phyloP scores from a whole-genome alignment of 2,797 vertebrate genomes.

The Allobates femoralis region DNA sequence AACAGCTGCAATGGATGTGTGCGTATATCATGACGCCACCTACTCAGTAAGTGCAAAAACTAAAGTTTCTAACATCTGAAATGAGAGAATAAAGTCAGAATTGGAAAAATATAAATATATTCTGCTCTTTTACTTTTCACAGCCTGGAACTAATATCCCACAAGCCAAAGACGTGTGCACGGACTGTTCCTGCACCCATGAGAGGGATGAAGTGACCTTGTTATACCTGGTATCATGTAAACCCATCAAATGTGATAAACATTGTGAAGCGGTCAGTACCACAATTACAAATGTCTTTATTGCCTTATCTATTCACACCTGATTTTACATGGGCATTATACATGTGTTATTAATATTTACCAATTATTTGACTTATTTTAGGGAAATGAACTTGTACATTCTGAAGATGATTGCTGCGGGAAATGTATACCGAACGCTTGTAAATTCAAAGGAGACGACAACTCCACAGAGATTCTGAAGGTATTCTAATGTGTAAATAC shows the following conservation, averaged over 20 bases:
- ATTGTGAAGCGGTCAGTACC: constrained; percentile 37
- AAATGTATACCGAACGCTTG: constrained; percentile 67
- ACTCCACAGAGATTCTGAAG: constrained; percentile 21
- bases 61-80: background rate
- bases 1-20: constrained; percentile 62
- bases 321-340: background rate
- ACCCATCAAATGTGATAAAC: background rate
- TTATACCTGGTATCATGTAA: background rate
- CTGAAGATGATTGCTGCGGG: constrained; percentile 71
- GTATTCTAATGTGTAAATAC: constrained; percentile 63
- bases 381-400: constrained; percentile 71
- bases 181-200: constrained; percentile 26
- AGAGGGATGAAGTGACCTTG: background rate
- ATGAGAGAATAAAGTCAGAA: background rate
- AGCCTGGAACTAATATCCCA: constrained; percentile 24
- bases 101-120: background rate
- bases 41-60: constrained; percentile 69
- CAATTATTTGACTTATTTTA: constrained; percentile 53
- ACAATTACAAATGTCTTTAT: background rate
- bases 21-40: constrained; percentile 65
- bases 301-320: background rate
- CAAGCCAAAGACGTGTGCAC: background rate
- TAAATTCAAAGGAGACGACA: constrained; percentile 37
- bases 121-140: background rate
- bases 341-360: background rate